phyloP scores from a whole-genome alignment of 2,113 vertebrate species.

The Cryptotis parvus region DNA sequence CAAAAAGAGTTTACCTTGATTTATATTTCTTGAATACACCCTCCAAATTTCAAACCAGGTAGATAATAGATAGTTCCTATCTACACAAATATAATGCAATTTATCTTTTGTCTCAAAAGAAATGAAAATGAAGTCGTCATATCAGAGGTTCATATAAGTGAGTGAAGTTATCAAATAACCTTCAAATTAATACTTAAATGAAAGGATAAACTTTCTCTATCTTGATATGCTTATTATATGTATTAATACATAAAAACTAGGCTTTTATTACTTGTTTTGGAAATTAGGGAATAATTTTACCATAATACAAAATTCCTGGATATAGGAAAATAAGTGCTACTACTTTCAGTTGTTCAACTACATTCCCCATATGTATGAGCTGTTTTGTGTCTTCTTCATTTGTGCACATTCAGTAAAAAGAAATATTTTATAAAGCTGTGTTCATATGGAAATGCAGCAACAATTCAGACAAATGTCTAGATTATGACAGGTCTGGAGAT shows the following conservation, averaged over 20 bases:
- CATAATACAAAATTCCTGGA: not conserved
- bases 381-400: not conserved
- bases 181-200: conserved; percentile 3
- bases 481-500: not conserved
- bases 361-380: not conserved
- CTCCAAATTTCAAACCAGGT: not conserved
- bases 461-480: not conserved
- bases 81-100: no score
- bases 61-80: not conserved
- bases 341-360: not conserved
- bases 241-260: not conserved
- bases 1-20: not conserved
- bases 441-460: conserved; percentile 6
- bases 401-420: not conserved
- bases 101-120: not conserved
- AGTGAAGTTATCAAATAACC: not conserved
- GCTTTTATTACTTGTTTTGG: conserved; percentile 23
- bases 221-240: not conserved
- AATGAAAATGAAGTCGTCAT: not conserved
- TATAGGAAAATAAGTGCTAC: not conserved
- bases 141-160: not conserved
- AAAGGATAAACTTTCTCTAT: not conserved
- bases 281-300: not conserved
- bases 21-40: not conserved
- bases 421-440: not conserved